Evolutionary conservation across 1,140 invertebrate species (phyloP), one percentile per base, ranked within the genome.

Genomic region (Drosophila mauritiana): DNA sequence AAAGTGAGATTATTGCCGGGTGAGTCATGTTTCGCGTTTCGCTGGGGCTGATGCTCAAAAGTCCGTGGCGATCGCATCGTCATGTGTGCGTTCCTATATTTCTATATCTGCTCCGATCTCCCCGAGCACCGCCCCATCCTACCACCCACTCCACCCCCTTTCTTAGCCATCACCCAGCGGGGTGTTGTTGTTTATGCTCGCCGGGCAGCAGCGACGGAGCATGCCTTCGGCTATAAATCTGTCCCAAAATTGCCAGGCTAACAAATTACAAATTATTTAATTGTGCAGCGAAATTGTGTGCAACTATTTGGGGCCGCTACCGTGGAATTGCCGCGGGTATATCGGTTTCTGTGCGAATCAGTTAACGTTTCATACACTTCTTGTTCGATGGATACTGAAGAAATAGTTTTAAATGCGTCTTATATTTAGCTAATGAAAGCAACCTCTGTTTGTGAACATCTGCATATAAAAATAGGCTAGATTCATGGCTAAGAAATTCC

Each of bases 1-100:
- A 90, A 90, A 90, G 86, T 83, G 73, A 90, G 79, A 90, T 89
- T 89, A 83, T 89, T 89, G 77, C 80, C 67, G 84, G 63, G 77
- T 90, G 86, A 90, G 76, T 90, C 86, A 90, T 53, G 55, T 75
- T 52, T 34, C 22, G 53, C 31, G 55, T 65, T 52, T 34, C 22
- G 53, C 31, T 27, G 67, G 39, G 57, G 51, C 58, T 48, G 56
- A 15, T 40, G 63, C 58, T 67, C 61, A 36, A 51, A 34, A 56
- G 36, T 37, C 52, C 27, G 53, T 48, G 64, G 53, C 59, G 49
- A 61, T 54, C 55, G 67, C 79, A 81, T 78, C 81, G 63, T 84
- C 80, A 77, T 80, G 63, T 74, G 70, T 59, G 63, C 72, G 57
- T 63, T 46, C 22, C 36, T 42, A 20, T 43, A 20, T 8, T 20